Base-by-base conservation (phyloP, 2,888 invertebrate genomes). In the Heliconius ethilla region DNA sequence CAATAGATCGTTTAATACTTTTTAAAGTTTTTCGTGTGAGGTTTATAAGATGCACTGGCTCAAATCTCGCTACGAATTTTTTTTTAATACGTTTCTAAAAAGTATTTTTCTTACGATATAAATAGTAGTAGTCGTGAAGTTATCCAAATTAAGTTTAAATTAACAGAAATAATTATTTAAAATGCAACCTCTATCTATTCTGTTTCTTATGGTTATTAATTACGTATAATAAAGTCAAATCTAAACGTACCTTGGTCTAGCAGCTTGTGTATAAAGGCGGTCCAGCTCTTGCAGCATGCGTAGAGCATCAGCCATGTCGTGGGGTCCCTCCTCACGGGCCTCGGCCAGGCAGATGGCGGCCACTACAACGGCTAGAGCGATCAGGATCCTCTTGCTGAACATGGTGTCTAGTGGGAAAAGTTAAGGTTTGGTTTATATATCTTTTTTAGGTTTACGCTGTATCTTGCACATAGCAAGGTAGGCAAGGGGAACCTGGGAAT, bases 221-320 rank as follows among this genome's bases (percentile, higher is more conserved):
- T 27, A 27, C 27, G 27, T 27, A 27, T 37, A 15, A 37, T 11
- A 63, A 27, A 70, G 75, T 27, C 65, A 10, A 5, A 22, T 40
- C n/a, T 40, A n/a, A 29, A 80, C 80, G 33, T 91, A 96, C 96
- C 96, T 95, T 76, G 96, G 96, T 89, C 96, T 95, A 83, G 96
- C 95, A 83, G 96, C 95, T 83, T 96, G 96, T 4, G 96, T 95
- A 85, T 96, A 96, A 85, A 95, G 95, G 82, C 95, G 95, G 84
- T 96, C 96, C 80, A 96, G 90, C 82, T 96, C 95, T 82, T 96
- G 96, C 81, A 96, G 93, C 89, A 96, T 95, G 82, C 96, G 96
- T 1, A 96, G 90, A 5, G 96, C 96, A 82, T 96, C 96, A 0
- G 96, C 96, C 95, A 96, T 95, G 84, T 95, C 95, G 79, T 95